Evolutionary conservation across 2,797 vertebrate genomes (phyloP), one percentile per base, ranked within the genome.

Genomic region (Toxotes lorentzi): DNA sequence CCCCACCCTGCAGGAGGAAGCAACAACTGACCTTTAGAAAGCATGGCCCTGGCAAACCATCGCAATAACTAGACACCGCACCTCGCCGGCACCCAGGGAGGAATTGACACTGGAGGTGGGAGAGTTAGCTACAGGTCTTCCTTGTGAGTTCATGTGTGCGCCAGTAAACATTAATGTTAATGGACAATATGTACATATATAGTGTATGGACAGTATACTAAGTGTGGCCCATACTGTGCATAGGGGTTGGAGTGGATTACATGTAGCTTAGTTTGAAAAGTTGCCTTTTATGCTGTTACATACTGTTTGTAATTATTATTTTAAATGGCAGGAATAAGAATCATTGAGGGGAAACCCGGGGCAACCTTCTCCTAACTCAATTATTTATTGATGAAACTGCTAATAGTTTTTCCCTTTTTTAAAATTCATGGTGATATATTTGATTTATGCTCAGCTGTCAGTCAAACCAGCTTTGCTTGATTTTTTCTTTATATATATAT

Each of bases 21-120:
- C 56, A 64, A 59, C 74, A 70, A 24, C 86, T 90, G 92, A 93
- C 90, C 92, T 93, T 92, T 89, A 76, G 73, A 89, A 86, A 83
- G 73, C 69, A 57, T 4, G 74, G 71, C 71, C 58, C 73, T 68
- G 73, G 86, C 85, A 90, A 86, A 75, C 61, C 40, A 40, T 73
- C n/a, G 27, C 77, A 76, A 82, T 73, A 77, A 86, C 72, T 58
- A 79, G 64, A 63, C 73, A 38, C 0, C 0, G n/a, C 67, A 72
- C 43, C 58, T 77, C 38, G 5, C 41, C 24, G 10, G 71, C 71
- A 60, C 73, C 71, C 35, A 5, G 81, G 70, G 77, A 87, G 78
- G 70, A 63, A 84, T 86, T 67, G 57, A 76, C 74, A 61, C 61
- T 24, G 76, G 78, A 84, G 81, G 76, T 76, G 79, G 74, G 59